Evolutionary conservation across 2,797 vertebrate species (phyloP), one percentile per base, ranked within the genome.

Genomic region (Argya squamiceps): DNA sequence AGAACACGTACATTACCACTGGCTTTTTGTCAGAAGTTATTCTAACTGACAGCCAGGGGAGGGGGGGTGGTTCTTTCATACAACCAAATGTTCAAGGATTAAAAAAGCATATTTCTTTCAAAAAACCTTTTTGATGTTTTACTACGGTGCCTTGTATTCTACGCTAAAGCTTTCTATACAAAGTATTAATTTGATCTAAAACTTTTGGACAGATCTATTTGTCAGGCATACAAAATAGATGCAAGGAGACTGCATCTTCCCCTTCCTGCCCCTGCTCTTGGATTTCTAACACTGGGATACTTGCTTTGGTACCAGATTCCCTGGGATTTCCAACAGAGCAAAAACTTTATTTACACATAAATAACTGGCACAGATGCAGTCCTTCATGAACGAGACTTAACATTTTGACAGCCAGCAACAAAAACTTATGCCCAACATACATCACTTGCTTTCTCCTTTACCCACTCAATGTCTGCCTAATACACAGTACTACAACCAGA

Each of bases 1-100:
- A 23, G 44, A 83, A 74, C 47, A 53, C 4, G 15, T 53, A 67
- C 36, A 29, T 58, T 62, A 23, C 24, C 36, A 19, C 1, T 50
- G 44, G 27, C 21, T 82, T 89, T 79, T 80, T 60, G 15, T 55
- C 69, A 88, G 41, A 60, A 77, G 34, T 74, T 76, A 49, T 22
- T 84, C 41, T 29, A 62, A 84, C 21, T 0, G 0, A 53, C 21
- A 64, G 46, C 11, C 8, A 3, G 6, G 73, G 12, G 17, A 68
- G 18, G 5, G 2, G 2, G 49, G n/a, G 29, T 9, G 8, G 6
- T 32, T 93, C 37, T 23, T 73, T 69, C 12, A 20, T 44, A 62
- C 19, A 15, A 81, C 16, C 14, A 53, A 77, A 74, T 49, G 24
- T 68, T 85, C n/a, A 74, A 65, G 15, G 26, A 84, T 47, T 52